phyloP scores from a whole-genome alignment of 2,797 vertebrate genomes.

The Chanos chanos region DNA sequence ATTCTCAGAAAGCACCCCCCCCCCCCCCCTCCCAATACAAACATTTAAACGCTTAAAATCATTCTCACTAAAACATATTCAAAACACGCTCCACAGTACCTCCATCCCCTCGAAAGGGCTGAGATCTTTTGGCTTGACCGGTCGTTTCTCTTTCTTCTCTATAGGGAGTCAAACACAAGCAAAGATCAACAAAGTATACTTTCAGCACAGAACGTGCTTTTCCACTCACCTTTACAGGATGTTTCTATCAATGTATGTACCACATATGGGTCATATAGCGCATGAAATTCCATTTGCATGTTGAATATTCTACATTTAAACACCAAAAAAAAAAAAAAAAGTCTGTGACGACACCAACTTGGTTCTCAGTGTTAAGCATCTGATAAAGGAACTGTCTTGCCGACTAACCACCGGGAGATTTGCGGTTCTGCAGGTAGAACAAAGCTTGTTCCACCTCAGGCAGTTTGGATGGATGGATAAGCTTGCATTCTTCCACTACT shows the following conservation, averaged over 20 bases:
- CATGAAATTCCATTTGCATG: too few species aligned
- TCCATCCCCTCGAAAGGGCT: conserved; percentile 85
- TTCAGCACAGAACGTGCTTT: too few species aligned
- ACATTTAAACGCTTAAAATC: too few species aligned
- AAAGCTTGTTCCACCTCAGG: conserved; percentile 87
- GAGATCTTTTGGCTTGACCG: conserved; percentile 79
- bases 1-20: too few species aligned
- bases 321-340: conserved; percentile 48
- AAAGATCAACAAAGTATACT: neutral
- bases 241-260: too few species aligned
- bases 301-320: too few species aligned
- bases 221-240: too few species aligned
- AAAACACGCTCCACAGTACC: conserved; percentile 61
- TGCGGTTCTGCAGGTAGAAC: conserved; percentile 91
- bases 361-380: too few species aligned
- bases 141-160: conserved; percentile 83
- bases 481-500: conserved; percentile 92
- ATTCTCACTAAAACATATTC: neutral
- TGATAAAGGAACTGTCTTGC: too few species aligned
- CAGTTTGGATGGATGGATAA: conserved; percentile 86
- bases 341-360: too few species aligned
- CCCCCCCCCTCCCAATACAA: too few species aligned
- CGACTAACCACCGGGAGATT: conserved; percentile 71
- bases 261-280: too few species aligned
- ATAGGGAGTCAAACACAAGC: conserved; percentile 36